Conservation (phyloP, 1,140 invertebrate species). For the Diorhabda carinulata region DNA sequence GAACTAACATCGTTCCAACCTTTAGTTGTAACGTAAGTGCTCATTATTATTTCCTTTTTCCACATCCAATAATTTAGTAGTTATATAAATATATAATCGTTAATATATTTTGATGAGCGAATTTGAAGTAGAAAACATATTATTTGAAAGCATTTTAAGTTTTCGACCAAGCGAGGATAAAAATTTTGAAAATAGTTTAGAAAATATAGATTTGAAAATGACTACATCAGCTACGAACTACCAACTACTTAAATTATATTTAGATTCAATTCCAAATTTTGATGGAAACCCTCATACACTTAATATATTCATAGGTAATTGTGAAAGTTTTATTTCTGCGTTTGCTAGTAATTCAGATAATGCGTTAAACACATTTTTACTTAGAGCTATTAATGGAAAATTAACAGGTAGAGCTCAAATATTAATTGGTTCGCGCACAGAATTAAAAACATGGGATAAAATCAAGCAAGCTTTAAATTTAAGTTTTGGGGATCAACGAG, state of each 20-base stretch:
- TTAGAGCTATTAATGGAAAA: slow-evolving; percentile 28
- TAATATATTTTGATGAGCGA: too few relatives aligned
- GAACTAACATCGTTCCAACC: not conserved
- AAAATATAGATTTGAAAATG: too few relatives aligned
- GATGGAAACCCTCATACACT: slow-evolving; percentile 24
- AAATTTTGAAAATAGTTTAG: too few relatives aligned
- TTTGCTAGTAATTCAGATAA: slow-evolving; percentile 10
- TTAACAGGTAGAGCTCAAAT: slow-evolving; percentile 22
- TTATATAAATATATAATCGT: too few relatives aligned
- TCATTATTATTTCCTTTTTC: too few relatives aligned
- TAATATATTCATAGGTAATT: slow-evolving; percentile 23
- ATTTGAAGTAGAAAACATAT: too few relatives aligned
- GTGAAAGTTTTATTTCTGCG: slow-evolving; percentile 19
- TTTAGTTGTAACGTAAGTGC: too few relatives aligned
- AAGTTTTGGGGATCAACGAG: slow-evolving; percentile 31
- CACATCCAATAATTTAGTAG: too few relatives aligned
- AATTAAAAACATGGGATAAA: slow-evolving; percentile 28
- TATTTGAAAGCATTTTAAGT: too few relatives aligned
- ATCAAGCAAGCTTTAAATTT: slow-evolving; percentile 26
- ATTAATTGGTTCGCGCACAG: slow-evolving; percentile 27
- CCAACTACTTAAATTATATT: slow-evolving; percentile 23
- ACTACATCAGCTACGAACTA: slow-evolving; percentile 11
- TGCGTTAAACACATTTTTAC: slow-evolving; percentile 20
- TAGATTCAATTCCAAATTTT: slow-evolving; percentile 23
- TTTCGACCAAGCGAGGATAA: too few relatives aligned